Conservation (phyloP, 2,888 invertebrate species). For the Geotrupes spiniger region DNA sequence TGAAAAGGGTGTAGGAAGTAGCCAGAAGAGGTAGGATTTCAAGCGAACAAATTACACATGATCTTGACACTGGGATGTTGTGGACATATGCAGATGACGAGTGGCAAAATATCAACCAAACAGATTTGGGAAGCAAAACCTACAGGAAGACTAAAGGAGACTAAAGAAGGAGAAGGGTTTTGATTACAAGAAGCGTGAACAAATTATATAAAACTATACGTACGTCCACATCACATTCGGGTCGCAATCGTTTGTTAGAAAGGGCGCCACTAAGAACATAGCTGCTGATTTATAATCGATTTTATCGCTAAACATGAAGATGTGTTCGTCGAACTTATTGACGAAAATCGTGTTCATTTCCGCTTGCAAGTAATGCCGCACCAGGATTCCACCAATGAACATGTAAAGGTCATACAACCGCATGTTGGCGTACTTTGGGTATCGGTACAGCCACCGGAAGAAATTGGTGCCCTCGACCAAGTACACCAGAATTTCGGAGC, state of each 20-base stretch:
- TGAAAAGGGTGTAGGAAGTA: too few relatives aligned
- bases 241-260: slow-evolving; percentile 32
- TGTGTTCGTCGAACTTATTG: slow-evolving; percentile 25
- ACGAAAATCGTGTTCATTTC: slow-evolving; percentile 26
- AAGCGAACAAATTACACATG: too few relatives aligned
- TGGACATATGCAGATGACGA: too few relatives aligned
- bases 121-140: too few relatives aligned
- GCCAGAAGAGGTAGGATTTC: too few relatives aligned
- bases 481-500: slow-evolving; percentile 28
- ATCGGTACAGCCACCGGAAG: slow-evolving; percentile 21
- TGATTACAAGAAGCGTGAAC: too few relatives aligned
- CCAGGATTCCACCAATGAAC: slow-evolving; percentile 33
- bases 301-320: slow-evolving; percentile 24
- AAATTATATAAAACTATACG: slow-evolving; percentile 13
- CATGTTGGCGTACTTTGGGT: slow-evolving; percentile 15
- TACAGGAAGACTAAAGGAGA: too few relatives aligned
- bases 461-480: slow-evolving; percentile 29
- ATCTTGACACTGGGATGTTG: too few relatives aligned
- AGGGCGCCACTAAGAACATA: slow-evolving; percentile 32
- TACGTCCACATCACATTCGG: slow-evolving; percentile 34
- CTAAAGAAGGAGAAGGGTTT: too few relatives aligned
- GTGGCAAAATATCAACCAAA: too few relatives aligned
- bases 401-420: slow-evolving; percentile 22
- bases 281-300: slow-evolving; percentile 29
- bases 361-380: slow-evolving; percentile 34